Base-by-base conservation (phyloP, 2,888 invertebrate species). In the Apantesis nais region DNA sequence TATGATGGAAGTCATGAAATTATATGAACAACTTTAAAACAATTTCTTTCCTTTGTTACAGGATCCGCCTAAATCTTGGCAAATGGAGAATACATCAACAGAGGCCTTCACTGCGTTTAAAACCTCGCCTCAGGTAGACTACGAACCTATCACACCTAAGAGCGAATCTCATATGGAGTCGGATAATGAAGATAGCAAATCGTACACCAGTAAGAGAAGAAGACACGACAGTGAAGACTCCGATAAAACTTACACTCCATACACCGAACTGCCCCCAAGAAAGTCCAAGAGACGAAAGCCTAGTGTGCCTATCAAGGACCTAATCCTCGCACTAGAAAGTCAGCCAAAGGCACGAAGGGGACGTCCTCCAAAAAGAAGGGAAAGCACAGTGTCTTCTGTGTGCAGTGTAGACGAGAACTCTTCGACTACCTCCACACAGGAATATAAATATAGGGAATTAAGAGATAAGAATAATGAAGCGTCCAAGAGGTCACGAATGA, bases 381-480 rank as follows among this genome's bases (percentile, higher is more conserved):
- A 92, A 76, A 94, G 95, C 84, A 90, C 88, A 22, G 90, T 94
- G 68, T 94, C 94, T 34, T 93, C 93, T 39, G 87, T 89, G 44
- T 93, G 93, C 73, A 95, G 95, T 79, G 78, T 90, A 83, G 95
- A 88, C 86, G 95, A 90, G 70, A 93, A 86, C 86, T 92, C 85
- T 70, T 94, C 91, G 71, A 89, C 84, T 68, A 83, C 87, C 62
- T 93, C 95, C 74, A 91, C 91, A 74, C 89, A 92, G 55, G 96
- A 95, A 77, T 86, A 88, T 63, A 96, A 95, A 77, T 97, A 97
- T 87, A 93, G 97, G 67, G 97, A 97, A 84, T 94, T 97, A 76
- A 92, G 97, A 70, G 97, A 97, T 85, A 97, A 97, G 87, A 97
- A 97, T 89, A 97, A 97, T 86, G 97, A 97, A 90, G 97, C 97